Percentiles rank a stretch among this genome's conserved stretches.
Conservation (phyloP, 2,888 invertebrate genomes). For the Muscina levida region DNA sequence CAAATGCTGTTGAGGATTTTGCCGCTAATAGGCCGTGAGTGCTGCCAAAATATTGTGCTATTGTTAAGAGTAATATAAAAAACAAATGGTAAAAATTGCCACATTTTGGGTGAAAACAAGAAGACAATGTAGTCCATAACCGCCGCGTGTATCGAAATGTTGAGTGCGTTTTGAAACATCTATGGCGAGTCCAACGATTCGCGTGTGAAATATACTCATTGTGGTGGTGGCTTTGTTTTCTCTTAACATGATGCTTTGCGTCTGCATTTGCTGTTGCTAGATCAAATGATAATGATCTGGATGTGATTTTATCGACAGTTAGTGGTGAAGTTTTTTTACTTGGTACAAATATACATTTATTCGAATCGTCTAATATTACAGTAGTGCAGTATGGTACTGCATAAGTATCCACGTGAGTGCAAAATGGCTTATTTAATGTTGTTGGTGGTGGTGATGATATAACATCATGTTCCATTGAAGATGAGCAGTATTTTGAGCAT, state of each 20-base stretch:
- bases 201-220: background rate
- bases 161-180: constrained; percentile 29
- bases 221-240: background rate
- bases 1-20: constrained; percentile 40
- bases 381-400: constrained; percentile 16
- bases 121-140: constrained; percentile 41
- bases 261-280: background rate
- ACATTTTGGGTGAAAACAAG: constrained; percentile 41
- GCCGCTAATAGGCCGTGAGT: constrained; percentile 53
- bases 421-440: constrained; percentile 33
- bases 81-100: constrained; percentile 54
- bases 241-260: constrained; percentile 19
- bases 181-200: constrained; percentile 45
- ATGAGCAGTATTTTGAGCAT: constrained; percentile 33
- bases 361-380: constrained; percentile 39
- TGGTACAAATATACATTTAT: constrained; percentile 34
- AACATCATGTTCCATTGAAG: constrained; percentile 1
- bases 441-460: constrained; percentile 10
- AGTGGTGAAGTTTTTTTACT: constrained; percentile 21
- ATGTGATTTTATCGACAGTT: constrained; percentile 35
- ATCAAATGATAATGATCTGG: constrained; percentile 15
- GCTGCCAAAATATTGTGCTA: constrained; percentile 54
- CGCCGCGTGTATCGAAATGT: constrained; percentile 25
- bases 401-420: constrained; percentile 36
- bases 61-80: constrained; percentile 60